Base-by-base conservation (phyloP, 1,140 invertebrate species). In the Globodera rostochiensis region DNA sequence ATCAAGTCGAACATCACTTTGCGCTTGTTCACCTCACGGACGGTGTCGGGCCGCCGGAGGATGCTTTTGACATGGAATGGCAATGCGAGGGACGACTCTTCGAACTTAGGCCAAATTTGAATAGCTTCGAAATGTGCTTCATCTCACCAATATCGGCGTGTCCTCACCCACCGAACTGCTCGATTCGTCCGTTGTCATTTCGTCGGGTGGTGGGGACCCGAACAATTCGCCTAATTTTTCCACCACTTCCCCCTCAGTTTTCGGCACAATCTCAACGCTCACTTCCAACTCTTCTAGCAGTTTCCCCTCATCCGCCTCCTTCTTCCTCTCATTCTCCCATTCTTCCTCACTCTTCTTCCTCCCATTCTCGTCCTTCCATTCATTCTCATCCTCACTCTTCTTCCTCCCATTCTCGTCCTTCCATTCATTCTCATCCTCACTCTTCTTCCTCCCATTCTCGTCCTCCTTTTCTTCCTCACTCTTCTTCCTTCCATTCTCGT, bases 1-100 rank as follows among this genome's bases (percentile, higher is more conserved):
- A 98, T 92, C 11, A 97, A 97, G 92, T 99, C 97, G 90, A 99
- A 99, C 90, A 95, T 97, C 11, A 99, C 97, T 84, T 95, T 91
- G 83, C 95, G 82, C 69, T 88, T 78, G 36, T 66, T 78, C 47
- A 15, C 13, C 84, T 47, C 81, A 36, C 75, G 78, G 75, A 47
- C 73, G 69, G 49, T 85, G 25, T 49, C 21, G 70, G n/a, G 11
- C 46, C 7, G 64, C 60, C 80, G 73, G 6, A 85, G 53, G 70
- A 84, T 84, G 11, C 84, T 77, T 81, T 85, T 86, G 69, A 73
- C 25, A 15, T 25, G 19, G 21, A 25, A 21, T 64, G 50, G 67
- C 67, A 47, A 25, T 47, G 46, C 49, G 21, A 21, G 21, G 11
- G 21, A 21, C 49, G 79, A 50, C 60, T 83, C 81, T 25, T 86